A percentile compares a stretch with the other conserved stretches of the same genome.
These are phyloP conservation scores for Polypedilum pembai DNA, from an alignment of 1,140 invertebrate species.

Conservation along the genomic window DNA sequence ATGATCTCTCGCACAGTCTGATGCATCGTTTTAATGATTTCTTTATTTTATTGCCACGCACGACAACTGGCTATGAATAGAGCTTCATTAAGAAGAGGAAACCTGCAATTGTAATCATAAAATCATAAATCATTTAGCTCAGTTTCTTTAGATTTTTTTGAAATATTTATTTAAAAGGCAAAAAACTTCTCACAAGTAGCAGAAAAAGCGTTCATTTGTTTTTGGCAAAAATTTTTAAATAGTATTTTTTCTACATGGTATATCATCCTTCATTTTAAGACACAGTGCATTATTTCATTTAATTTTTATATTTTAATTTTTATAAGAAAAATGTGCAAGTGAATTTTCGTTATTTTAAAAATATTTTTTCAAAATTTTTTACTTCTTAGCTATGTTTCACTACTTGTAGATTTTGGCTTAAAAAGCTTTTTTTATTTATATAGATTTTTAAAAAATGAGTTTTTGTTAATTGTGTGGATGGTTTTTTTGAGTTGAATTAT, in stretches of 20 bases:
- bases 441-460: neutral
- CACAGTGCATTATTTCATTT: conserved; percentile 11
- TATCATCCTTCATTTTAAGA: neutral
- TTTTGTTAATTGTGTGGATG: no score
- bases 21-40: neutral
- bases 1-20: neutral
- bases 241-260: neutral
- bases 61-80: neutral
- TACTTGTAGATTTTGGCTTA: neutral
- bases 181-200: conserved; percentile 6
- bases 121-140: neutral
- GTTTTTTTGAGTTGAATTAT: no score
- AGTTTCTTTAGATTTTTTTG: neutral
- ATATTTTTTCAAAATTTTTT: neutral
- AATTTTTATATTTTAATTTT: neutral
- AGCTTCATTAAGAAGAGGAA: conserved; percentile 1
- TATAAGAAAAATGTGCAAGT: neutral
- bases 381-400: neutral
- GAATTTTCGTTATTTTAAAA: neutral
- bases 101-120: conserved; percentile 2
- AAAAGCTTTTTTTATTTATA: neutral
- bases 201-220: conserved; percentile 2
- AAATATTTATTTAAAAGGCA: neutral
- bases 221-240: neutral
- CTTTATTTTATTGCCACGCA: neutral